A percentile compares a stretch with the other conserved stretches of the same genome.
Conservation (phyloP, 2,888 invertebrate genomes). For the Drosophila kambysellisi region DNA sequence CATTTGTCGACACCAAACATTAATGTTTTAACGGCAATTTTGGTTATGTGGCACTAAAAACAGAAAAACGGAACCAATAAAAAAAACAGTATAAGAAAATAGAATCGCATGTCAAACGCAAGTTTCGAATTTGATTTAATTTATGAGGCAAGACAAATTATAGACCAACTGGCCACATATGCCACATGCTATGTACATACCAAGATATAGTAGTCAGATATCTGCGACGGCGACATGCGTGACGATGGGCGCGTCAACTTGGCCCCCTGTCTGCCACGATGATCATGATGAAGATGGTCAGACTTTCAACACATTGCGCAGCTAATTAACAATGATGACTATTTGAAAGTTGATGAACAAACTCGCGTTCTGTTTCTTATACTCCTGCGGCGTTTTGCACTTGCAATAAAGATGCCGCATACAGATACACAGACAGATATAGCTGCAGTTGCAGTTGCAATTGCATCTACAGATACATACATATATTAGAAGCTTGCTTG, state of each 20-base stretch:
- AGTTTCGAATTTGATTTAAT: slow-evolving; percentile 74
- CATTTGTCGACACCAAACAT: slow-evolving; percentile 49
- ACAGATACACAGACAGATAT: slow-evolving; percentile 15
- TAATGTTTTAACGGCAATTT: slow-evolving; percentile 70
- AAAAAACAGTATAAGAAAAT: slow-evolving; percentile 26
- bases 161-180: slow-evolving; percentile 42
- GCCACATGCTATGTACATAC: slow-evolving; percentile 24
- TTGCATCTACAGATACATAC: slow-evolving; percentile 30
- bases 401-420: slow-evolving; percentile 41
- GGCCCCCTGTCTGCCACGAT: slow-evolving; percentile 28
- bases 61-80: slow-evolving; percentile 16
- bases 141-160: slow-evolving; percentile 74
- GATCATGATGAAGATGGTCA: slow-evolving; percentile 15
- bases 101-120: slow-evolving; percentile 79
- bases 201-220: slow-evolving; percentile 22
- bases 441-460: slow-evolving; percentile 20
- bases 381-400: slow-evolving; percentile 25
- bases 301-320: slow-evolving; percentile 58
- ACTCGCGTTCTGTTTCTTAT: slow-evolving; percentile 13
- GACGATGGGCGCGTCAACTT: slow-evolving; percentile 58
- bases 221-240: slow-evolving; percentile 50
- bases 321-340: slow-evolving; percentile 67
- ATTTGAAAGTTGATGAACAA: slow-evolving; percentile 31
- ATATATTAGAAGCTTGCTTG: slow-evolving; percentile 23
- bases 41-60: slow-evolving; percentile 38